Percentiles rank a stretch among this genome's conserved stretches.
Evolutionary conservation across 2,888 invertebrate genomes (phyloP).

Genomic region (Dinocampus coccinellae): DNA sequence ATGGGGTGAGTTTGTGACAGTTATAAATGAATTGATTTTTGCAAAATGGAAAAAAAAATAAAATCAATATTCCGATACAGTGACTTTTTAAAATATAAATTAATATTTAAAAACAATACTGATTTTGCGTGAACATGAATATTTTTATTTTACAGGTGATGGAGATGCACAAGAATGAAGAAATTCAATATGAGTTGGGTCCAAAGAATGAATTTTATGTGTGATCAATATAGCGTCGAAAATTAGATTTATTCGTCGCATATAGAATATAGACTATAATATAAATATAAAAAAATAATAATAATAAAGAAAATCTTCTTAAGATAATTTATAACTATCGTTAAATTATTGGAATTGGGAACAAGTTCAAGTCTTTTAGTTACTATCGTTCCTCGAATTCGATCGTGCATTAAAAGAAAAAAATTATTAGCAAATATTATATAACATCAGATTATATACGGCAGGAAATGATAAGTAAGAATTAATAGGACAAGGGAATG

Average conservation of each 20-base stretch:
- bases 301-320: slow-evolving; percentile 50
- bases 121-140: slow-evolving; percentile 13
- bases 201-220: slow-evolving; percentile 92
- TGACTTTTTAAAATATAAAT: not conserved
- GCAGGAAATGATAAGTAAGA: slow-evolving; percentile 27
- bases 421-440: slow-evolving; percentile 26
- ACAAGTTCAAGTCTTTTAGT: slow-evolving; percentile 61
- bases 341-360: slow-evolving; percentile 67
- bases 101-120: slow-evolving; percentile 1
- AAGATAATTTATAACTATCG: slow-evolving; percentile 60
- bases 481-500: slow-evolving; percentile 22
- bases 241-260: slow-evolving; percentile 42
- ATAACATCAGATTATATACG: slow-evolving; percentile 28
- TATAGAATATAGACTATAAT: slow-evolving; percentile 31
- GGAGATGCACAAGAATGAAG: slow-evolving; percentile 95
- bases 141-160: slow-evolving; percentile 76
- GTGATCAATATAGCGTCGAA: slow-evolving; percentile 69
- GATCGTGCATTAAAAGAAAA: slow-evolving; percentile 31
- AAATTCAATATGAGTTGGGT: slow-evolving; percentile 89
- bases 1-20: slow-evolving; percentile 76
- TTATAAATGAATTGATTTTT: too few species aligned
- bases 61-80: not conserved
- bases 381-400: slow-evolving; percentile 44
- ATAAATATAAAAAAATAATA: slow-evolving; percentile 36
- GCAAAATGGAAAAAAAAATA: not conserved